phyloP scores from a whole-genome alignment of 2,797 vertebrate genomes.

The Halcyon badia region DNA sequence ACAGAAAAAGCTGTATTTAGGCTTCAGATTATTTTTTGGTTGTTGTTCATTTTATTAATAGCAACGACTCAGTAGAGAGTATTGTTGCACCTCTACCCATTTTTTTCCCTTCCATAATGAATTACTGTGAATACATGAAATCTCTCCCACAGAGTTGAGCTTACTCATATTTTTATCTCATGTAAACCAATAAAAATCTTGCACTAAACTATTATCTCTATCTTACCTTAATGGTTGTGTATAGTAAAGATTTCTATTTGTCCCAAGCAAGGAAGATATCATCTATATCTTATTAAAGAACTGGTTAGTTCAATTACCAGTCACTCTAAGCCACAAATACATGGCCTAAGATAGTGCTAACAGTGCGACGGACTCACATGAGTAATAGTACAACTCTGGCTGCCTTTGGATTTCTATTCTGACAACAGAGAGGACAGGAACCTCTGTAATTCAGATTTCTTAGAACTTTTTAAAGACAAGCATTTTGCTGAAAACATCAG shows the following conservation, averaged over 20 bases:
- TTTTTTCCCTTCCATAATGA: not conserved
- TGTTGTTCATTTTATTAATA: not conserved
- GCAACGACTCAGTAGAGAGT: not conserved
- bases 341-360: not conserved
- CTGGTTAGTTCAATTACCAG: conserved; percentile 26
- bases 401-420: not conserved
- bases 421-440: not conserved
- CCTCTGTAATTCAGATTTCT: not conserved
- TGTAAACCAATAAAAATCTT: not conserved
- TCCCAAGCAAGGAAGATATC: not conserved
- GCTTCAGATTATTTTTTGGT: not conserved
- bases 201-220: not conserved
- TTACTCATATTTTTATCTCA: not conserved
- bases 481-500: not conserved
- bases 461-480: not conserved
- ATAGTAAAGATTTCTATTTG: not conserved
- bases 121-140: not conserved
- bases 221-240: not conserved
- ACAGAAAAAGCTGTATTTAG: not conserved
- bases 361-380: not conserved
- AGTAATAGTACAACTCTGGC: not conserved
- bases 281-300: conserved; percentile 9
- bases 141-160: not conserved
- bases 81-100: not conserved
- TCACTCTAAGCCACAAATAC: conserved; percentile 11